Conservation (phyloP, 2,888 invertebrate genomes). For the Sussaba pulchella region DNA sequence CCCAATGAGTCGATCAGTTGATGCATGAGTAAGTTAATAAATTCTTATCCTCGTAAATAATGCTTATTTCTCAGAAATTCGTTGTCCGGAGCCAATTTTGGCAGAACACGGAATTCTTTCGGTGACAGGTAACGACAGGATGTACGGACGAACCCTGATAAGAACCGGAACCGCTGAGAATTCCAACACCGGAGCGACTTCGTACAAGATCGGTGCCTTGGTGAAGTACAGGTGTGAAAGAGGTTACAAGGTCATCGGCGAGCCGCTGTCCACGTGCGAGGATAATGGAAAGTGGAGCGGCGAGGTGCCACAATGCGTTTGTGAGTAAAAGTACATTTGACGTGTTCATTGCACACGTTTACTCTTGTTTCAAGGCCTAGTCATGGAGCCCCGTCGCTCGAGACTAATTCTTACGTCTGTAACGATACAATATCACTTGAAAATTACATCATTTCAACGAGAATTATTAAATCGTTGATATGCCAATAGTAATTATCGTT, state of each 20-base stretch:
- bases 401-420: constrained; percentile 3
- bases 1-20: background rate
- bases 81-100: constrained; percentile 93
- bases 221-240: constrained; percentile 96
- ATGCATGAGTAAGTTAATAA: background rate
- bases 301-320: constrained; percentile 92
- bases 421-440: background rate
- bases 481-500: background rate
- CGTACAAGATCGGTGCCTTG: constrained; percentile 94
- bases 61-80: constrained; percentile 91
- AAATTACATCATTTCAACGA: background rate
- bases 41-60: background rate
- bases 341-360: constrained; percentile 30
- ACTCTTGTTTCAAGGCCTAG: constrained; percentile 59
- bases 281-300: constrained; percentile 95
- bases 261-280: constrained; percentile 93
- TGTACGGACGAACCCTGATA: constrained; percentile 93
- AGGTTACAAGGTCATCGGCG: constrained; percentile 94
- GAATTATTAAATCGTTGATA: background rate
- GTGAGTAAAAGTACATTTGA: constrained; percentile 86
- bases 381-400: background rate
- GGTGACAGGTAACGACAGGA: constrained; percentile 95
- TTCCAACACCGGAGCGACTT: constrained; percentile 88
- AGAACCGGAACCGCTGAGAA: constrained; percentile 88
- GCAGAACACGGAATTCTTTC: constrained; percentile 95